These are phyloP conservation scores for Drosophila lacicola DNA, from an alignment of 2,888 invertebrate genomes.

Conservation along the genomic window DNA sequence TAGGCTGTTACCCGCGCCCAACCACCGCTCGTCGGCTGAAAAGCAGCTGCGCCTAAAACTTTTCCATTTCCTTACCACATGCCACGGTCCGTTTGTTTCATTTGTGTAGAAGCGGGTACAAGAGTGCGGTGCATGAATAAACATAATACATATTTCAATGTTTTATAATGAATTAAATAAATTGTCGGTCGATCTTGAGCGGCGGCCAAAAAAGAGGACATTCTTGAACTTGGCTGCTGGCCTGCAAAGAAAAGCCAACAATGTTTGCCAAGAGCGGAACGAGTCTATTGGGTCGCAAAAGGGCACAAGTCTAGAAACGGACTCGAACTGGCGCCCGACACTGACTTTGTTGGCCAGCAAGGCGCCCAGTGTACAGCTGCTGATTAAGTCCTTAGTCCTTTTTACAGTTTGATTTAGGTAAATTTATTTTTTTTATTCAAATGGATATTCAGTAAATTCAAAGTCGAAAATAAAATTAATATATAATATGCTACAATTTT, in stretches of 20 bases:
- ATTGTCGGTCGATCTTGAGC: slow-evolving; percentile 61
- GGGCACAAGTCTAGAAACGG: slow-evolving; percentile 3
- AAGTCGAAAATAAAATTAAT: no score
- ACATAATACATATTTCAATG: slow-evolving; percentile 75
- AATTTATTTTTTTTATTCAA: neutral
- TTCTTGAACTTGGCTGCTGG: slow-evolving; percentile 27
- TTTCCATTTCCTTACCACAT: slow-evolving; percentile 63
- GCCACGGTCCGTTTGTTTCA: slow-evolving; percentile 45
- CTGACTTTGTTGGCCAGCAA: slow-evolving; percentile 16
- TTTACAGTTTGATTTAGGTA: slow-evolving; percentile 7
- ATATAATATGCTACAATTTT: no score
- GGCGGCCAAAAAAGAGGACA: slow-evolving; percentile 43
- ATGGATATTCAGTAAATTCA: no score
- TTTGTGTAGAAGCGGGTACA: slow-evolving; percentile 20
- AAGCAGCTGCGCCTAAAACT: slow-evolving; percentile 69
- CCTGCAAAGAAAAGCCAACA: slow-evolving; percentile 20
- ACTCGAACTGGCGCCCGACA: slow-evolving; percentile 21
- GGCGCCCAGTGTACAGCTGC: slow-evolving; percentile 37
- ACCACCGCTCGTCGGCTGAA: neutral
- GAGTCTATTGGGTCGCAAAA: neutral
- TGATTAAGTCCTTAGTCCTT: slow-evolving; percentile 52
- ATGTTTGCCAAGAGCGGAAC: slow-evolving; percentile 33
- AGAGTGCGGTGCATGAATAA: slow-evolving; percentile 50
- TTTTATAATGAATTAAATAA: slow-evolving; percentile 77
- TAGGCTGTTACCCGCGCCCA: slow-evolving; percentile 6